These are phyloP conservation scores for Dipus sagitta DNA, from an alignment of 2,797 vertebrate species.

Conservation along the genomic window DNA sequence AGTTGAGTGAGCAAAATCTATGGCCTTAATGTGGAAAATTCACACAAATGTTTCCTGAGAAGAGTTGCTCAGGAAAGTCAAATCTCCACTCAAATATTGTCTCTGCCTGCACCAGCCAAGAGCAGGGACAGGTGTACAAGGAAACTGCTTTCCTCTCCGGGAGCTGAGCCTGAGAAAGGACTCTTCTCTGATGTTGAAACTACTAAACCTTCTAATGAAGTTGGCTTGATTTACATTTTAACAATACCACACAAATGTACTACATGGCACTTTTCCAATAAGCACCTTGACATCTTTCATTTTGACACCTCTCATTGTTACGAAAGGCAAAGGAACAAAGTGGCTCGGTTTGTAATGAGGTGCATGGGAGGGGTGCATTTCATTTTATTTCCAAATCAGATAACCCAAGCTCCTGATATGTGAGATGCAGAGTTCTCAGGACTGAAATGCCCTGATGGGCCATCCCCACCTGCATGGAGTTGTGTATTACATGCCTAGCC, in stretches of 20 bases:
- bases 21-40: slow-evolving; percentile 52
- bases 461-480: background rate
- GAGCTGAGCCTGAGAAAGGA: slow-evolving; percentile 61
- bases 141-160: slow-evolving; percentile 57
- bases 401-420: background rate
- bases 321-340: slow-evolving; percentile 76
- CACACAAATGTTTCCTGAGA: slow-evolving; percentile 36
- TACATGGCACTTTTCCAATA: slow-evolving; percentile 82
- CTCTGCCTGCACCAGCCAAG: background rate
- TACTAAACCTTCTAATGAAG: slow-evolving; percentile 75
- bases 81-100: slow-evolving; percentile 64
- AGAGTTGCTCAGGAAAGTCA: slow-evolving; percentile 50
- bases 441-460: background rate
- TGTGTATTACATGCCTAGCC: background rate
- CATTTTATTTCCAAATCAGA: slow-evolving; percentile 58
- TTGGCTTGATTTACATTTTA: slow-evolving; percentile 85
- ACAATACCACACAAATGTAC: slow-evolving; percentile 72
- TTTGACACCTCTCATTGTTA: slow-evolving; percentile 78
- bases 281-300: slow-evolving; percentile 81
- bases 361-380: background rate
- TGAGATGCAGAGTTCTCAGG: background rate
- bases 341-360: slow-evolving; percentile 34
- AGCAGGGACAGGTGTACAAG: slow-evolving; percentile 41
- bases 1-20: slow-evolving; percentile 36
- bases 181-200: slow-evolving; percentile 71